Evolutionary conservation across 1,140 invertebrate species (phyloP).

Genomic region (Drosophila insularis): DNA sequence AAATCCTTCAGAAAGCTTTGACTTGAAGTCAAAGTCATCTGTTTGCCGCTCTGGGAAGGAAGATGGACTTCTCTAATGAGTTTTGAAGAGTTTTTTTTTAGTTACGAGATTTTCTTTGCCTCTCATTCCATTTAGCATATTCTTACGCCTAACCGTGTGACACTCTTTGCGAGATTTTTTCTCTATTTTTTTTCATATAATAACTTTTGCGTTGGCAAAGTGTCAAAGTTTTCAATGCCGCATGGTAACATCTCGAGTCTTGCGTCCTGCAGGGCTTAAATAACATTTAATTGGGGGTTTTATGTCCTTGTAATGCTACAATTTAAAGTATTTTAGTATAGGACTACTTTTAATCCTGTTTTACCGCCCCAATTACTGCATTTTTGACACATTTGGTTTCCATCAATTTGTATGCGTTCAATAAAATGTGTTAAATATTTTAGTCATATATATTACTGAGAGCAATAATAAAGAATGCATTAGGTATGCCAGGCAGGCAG

Average conservation of each 20-base stretch:
- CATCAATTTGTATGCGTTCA: slow-evolving; percentile 5
- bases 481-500: slow-evolving; percentile 33
- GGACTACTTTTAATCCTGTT: too few species aligned
- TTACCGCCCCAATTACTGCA: too few species aligned
- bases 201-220: slow-evolving; percentile 50
- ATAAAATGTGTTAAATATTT: slow-evolving; percentile 31
- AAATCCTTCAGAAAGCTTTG: too few species aligned
- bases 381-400: background rate
- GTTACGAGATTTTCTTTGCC: background rate
- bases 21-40: background rate
- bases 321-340: too few species aligned
- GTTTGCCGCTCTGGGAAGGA: background rate
- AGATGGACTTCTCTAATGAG: background rate
- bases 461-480: slow-evolving; percentile 55
- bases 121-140: background rate
- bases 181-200: background rate
- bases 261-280: slow-evolving; percentile 49
- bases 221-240: slow-evolving; percentile 63
- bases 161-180: background rate
- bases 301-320: slow-evolving; percentile 12
- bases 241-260: slow-evolving; percentile 20
- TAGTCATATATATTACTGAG: background rate
- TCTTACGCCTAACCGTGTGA: background rate
- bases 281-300: slow-evolving; percentile 64
- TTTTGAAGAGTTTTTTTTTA: background rate